Evolutionary conservation across 2,113 vertebrate genomes (phyloP).

Genomic region (Podocnemis expansa): DNA sequence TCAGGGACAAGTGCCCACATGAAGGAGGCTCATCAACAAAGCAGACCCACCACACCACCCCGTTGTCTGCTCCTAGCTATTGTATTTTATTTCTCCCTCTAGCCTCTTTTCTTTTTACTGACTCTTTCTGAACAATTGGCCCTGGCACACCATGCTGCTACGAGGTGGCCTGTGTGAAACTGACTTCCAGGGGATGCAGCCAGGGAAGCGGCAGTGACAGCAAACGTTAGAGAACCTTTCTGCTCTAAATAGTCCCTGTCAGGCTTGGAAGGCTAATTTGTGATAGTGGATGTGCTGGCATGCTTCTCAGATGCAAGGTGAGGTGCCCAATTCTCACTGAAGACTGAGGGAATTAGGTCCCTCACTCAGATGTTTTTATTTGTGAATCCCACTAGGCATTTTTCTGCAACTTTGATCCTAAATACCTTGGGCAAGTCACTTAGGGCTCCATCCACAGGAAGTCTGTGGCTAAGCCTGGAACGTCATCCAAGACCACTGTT

Average conservation of each 20-base stretch:
- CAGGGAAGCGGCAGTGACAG: not conserved
- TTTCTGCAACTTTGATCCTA: not conserved
- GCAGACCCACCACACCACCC: not conserved
- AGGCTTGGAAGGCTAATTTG: fast-evolving
- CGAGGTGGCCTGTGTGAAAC: not conserved
- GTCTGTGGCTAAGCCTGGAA: not conserved
- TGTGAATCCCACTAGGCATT: not conserved
- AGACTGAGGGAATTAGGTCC: not conserved
- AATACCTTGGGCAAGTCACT: not conserved
- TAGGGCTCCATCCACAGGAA: not conserved
- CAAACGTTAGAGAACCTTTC: not conserved
- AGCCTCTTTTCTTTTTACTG: not conserved
- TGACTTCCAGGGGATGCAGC: not conserved
- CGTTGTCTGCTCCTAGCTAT: not conserved
- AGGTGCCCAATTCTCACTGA: not conserved
- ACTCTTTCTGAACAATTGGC: not conserved
- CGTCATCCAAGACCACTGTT: not conserved
- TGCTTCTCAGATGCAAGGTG: fast-evolving
- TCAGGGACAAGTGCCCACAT: not conserved
- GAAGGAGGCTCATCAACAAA: not conserved
- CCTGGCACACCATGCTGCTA: not conserved
- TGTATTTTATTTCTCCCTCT: not conserved
- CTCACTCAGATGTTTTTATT: not conserved
- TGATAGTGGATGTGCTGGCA: fast-evolving
- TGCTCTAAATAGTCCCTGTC: not conserved